These are phyloP conservation scores for Alces alces DNA, from an alignment of 2,113 vertebrate genomes.

Conservation along the genomic window DNA sequence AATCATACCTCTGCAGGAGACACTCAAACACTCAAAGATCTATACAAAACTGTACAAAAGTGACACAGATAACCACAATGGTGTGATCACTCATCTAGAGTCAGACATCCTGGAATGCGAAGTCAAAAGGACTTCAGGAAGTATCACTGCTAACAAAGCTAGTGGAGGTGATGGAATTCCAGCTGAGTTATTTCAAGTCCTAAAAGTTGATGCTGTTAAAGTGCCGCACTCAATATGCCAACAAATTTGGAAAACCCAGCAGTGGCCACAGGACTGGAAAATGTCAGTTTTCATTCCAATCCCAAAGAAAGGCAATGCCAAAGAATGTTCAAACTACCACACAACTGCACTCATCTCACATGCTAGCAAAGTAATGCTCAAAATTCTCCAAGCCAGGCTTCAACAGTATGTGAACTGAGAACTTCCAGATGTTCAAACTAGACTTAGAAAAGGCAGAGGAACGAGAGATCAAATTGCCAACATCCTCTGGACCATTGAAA, in stretches of 20 bases:
- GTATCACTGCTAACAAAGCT: neutral
- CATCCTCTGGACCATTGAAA: neutral
- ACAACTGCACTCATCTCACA: neutral
- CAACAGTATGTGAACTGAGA: neutral
- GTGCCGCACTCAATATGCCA: neutral
- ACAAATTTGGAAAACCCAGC: neutral
- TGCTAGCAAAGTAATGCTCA: neutral
- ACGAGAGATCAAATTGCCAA: neutral
- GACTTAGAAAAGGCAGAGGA: neutral
- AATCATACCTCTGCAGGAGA: neutral
- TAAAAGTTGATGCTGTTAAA: neutral
- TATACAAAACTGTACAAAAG: neutral
- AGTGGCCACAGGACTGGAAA: neutral
- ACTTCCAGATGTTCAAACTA: neutral
- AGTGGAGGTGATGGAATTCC: neutral
- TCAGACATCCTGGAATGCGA: neutral
- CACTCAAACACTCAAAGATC: neutral
- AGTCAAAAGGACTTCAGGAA: neutral
- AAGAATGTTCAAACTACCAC: neutral
- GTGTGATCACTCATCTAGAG: neutral
- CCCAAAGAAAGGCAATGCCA: neutral
- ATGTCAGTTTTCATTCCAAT: neutral
- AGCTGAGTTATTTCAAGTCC: neutral
- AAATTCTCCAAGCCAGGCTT: neutral
- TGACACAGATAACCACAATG: neutral